A percentile compares a stretch with the other conserved stretches of the same genome.
phyloP scores from a whole-genome alignment of 2,888 invertebrate genomes.

The Drymonia ruficornis region DNA sequence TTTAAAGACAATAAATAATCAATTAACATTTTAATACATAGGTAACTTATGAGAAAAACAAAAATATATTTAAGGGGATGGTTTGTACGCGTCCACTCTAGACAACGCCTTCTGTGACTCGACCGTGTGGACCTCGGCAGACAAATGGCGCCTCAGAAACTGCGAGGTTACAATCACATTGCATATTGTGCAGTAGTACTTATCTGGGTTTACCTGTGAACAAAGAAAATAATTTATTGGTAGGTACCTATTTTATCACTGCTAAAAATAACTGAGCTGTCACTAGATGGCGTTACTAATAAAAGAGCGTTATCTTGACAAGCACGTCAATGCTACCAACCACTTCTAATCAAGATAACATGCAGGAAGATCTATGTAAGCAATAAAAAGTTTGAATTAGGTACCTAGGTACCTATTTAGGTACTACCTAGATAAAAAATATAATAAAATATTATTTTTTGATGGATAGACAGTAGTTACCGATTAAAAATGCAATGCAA shows the following conservation, averaged over 20 bases:
- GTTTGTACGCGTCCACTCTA: constrained; percentile 42
- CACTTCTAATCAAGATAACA: not conserved
- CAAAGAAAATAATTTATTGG: constrained; percentile 8
- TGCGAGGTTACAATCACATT: constrained; percentile 46
- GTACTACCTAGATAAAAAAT: no score
- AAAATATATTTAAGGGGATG: constrained; percentile 12
- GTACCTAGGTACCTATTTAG: not conserved
- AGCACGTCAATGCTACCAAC: not conserved
- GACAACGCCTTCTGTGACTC: constrained; percentile 47
- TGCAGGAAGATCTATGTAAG: no score
- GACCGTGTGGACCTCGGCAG: constrained; percentile 41
- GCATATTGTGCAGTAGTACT: constrained; percentile 63
- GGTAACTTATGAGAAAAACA: not conserved
- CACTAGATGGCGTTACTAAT: no score
- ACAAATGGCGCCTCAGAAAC: constrained; percentile 48
- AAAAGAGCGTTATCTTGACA: not conserved
- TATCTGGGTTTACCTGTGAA: constrained; percentile 50
- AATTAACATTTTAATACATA: not conserved
- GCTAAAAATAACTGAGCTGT: not conserved
- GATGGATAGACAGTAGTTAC: no score
- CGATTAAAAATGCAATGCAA: no score
- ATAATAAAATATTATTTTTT: no score
- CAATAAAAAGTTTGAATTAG: no score
- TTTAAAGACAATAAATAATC: no score
- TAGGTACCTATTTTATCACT: not conserved